Evolutionary conservation across 2,113 vertebrate species (phyloP).

Genomic region (Hirundichthys speculiger): DNA sequence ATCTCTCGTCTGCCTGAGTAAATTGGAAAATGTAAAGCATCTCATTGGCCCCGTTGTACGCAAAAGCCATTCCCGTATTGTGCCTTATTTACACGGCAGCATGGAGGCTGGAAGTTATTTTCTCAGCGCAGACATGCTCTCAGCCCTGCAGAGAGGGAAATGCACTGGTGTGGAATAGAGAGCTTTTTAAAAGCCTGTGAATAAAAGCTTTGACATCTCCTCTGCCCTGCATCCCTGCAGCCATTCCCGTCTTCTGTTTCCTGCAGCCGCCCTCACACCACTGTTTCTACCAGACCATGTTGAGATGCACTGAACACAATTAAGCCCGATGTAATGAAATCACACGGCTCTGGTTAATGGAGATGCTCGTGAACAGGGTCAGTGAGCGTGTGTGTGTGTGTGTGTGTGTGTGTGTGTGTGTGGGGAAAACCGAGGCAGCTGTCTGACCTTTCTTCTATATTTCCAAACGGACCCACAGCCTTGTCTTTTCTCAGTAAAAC

Average conservation of each 20-base stretch:
- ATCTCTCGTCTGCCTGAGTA: constrained; percentile 1
- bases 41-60: constrained; percentile 8
- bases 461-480: constrained; percentile 39
- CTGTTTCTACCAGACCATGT: constrained; percentile 53
- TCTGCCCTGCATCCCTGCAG: constrained; percentile 52
- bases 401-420: constrained; percentile 6
- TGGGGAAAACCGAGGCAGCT: constrained; percentile 19
- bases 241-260: constrained; percentile 44
- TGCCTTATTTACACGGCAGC: constrained; percentile 34
- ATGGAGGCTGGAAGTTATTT: constrained; percentile 50
- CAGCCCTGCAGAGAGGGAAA: constrained; percentile 41
- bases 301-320: constrained; percentile 72
- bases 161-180: constrained; percentile 59
- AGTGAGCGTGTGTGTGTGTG: constrained; percentile 28
- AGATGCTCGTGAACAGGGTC: constrained; percentile 65
- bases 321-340: constrained; percentile 78
- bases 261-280: constrained; percentile 41
- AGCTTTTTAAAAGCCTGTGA: constrained; percentile 74
- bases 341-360: constrained; percentile 75
- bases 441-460: constrained; percentile 28
- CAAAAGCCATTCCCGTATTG: constrained; percentile 18
- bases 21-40: constrained; percentile 3
- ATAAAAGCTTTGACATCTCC: constrained; percentile 81
- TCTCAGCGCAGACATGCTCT: constrained; percentile 47
- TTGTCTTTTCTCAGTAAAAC: constrained; percentile 26